These are phyloP conservation scores for Tachypleus tridentatus DNA, from an alignment of 1,140 invertebrate species.

Conservation along the genomic window DNA sequence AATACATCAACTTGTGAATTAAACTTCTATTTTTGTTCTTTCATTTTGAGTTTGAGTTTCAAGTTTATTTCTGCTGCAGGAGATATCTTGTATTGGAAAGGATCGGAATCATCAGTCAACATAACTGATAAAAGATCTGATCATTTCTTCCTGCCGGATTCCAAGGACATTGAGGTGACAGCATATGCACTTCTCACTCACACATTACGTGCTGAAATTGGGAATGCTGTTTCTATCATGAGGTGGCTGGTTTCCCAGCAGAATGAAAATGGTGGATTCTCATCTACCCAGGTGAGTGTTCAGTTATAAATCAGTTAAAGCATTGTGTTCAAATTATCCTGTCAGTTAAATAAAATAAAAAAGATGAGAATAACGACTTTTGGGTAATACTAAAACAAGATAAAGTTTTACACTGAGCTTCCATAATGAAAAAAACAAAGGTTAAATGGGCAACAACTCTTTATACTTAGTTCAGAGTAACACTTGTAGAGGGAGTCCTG, in stretches of 20 bases:
- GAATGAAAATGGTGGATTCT: conserved; percentile 68
- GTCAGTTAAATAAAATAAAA: too few species aligned
- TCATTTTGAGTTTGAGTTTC: too few species aligned
- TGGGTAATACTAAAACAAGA: too few species aligned
- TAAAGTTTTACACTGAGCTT: too few species aligned
- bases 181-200: conserved; percentile 53
- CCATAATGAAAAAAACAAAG: too few species aligned
- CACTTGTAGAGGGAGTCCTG: too few species aligned
- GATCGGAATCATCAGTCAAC: conserved; percentile 17
- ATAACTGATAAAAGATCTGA: conserved; percentile 43
- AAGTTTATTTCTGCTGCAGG: conserved; percentile 3
- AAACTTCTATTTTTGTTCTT: too few species aligned
- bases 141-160: conserved; percentile 52
- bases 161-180: conserved; percentile 75
- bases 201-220: conserved; percentile 38
- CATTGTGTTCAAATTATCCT: too few species aligned
- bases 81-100: conserved; percentile 17
- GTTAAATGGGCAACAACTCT: too few species aligned
- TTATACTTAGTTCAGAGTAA: too few species aligned
- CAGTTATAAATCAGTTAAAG: background rate
- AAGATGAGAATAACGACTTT: too few species aligned
- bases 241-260: conserved; percentile 71
- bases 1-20: too few species aligned
- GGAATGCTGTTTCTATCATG: conserved; percentile 61
- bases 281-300: conserved; percentile 50